These are phyloP conservation scores for Heteronetta atricapilla DNA, from an alignment of 2,113 vertebrate species.

Conservation along the genomic window DNA sequence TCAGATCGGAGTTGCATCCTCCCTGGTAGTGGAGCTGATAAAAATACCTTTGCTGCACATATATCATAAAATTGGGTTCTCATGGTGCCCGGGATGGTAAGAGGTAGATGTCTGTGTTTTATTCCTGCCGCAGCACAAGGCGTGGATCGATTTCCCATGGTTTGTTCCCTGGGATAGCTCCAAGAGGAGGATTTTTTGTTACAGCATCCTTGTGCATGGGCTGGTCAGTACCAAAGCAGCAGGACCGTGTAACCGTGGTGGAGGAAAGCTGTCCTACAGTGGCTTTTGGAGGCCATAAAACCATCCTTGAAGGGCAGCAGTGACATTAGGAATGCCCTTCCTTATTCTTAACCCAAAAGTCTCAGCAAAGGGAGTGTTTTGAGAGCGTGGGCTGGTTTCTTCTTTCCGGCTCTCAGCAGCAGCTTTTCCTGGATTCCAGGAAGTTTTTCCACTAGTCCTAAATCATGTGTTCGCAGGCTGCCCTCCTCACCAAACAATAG, in stretches of 20 bases:
- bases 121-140: not conserved
- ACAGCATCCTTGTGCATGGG: not conserved
- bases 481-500: not conserved
- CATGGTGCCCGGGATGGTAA: not conserved
- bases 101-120: not conserved
- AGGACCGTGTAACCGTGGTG: not conserved
- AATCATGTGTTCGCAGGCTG: not conserved
- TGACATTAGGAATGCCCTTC: not conserved
- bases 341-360: not conserved
- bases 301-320: not conserved
- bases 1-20: not conserved
- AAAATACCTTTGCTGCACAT: not conserved
- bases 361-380: accelerated
- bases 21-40: not conserved
- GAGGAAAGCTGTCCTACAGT: not conserved
- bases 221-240: not conserved
- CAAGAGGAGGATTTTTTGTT: not conserved
- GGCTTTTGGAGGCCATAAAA: not conserved
- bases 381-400: not conserved
- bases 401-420: not conserved
- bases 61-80: not conserved
- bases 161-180: not conserved
- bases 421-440: not conserved
- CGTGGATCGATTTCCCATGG: not conserved
- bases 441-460: not conserved